Conservation (phyloP, 2,888 invertebrate species). For the Xylota sylvarum region DNA sequence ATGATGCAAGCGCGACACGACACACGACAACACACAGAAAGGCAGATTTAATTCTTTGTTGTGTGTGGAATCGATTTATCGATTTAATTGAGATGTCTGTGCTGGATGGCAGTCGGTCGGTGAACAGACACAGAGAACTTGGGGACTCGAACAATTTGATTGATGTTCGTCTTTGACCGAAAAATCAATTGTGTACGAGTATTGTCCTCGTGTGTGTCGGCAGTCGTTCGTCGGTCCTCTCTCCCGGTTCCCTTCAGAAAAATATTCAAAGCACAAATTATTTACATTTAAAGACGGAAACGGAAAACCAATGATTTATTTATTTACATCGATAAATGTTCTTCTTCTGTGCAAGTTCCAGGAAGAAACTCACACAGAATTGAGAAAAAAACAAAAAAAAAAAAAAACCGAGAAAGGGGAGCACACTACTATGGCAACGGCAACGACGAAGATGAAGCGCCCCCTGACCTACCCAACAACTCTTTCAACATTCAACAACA, state of each 20-base stretch:
- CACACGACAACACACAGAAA: neutral
- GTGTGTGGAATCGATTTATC: constrained; percentile 34
- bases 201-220: neutral
- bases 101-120: too few species aligned
- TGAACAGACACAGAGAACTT: neutral
- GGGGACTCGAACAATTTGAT: neutral
- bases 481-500: constrained; percentile 60
- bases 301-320: constrained; percentile 71
- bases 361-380: neutral
- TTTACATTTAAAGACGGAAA: constrained; percentile 64
- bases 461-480: constrained; percentile 65
- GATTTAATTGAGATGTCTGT: constrained; percentile 38
- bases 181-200: constrained; percentile 18
- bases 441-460: neutral
- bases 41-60: neutral
- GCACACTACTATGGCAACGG: neutral
- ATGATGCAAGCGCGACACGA: constrained; percentile 26
- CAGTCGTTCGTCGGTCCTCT: neutral
- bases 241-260: too few species aligned
- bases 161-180: constrained; percentile 5
- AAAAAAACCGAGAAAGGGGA: too few species aligned
- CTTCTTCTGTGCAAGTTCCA: constrained; percentile 32
- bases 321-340: constrained; percentile 65
- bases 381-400: too few species aligned
- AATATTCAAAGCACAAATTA: constrained; percentile 38